A percentile compares a stretch with the other conserved stretches of the same genome.
Conservation (phyloP, 1,140 invertebrate species). For the Neoseiulus cucumeris region DNA sequence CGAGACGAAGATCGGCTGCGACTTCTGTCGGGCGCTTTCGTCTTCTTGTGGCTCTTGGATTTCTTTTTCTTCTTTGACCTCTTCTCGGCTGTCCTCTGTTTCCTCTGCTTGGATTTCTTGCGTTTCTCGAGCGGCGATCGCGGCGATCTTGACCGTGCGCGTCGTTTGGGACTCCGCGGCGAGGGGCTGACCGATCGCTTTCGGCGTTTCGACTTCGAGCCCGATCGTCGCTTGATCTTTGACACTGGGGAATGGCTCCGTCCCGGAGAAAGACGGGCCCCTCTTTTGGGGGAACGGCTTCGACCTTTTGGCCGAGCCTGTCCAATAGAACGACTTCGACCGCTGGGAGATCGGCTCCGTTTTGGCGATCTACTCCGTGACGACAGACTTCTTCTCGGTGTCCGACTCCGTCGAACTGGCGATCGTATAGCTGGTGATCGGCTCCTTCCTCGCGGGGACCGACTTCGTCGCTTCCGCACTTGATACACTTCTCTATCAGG, state of each 20-base stretch:
- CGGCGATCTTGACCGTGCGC: not conserved
- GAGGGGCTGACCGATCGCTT: not conserved
- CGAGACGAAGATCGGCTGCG: not conserved
- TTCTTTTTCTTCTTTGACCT: conserved; percentile 7
- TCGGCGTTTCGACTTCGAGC: not conserved
- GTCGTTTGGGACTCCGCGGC: not conserved
- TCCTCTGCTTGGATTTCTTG: not conserved
- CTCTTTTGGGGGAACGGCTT: no score
- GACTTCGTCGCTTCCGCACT: not conserved
- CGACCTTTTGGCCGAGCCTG: no score
- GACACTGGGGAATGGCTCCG: no score
- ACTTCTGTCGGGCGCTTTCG: not conserved
- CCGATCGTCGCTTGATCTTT: not conserved
- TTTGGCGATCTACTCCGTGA: no score
- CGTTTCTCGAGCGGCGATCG: not conserved
- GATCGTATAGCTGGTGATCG: not conserved
- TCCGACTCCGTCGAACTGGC: not conserved
- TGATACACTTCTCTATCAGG: not conserved
- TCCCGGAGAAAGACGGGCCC: no score
- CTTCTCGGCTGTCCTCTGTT: not conserved
- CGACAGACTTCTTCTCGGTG: no score
- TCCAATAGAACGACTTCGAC: no score
- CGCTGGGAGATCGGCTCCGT: no score
- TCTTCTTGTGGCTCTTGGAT: not conserved
- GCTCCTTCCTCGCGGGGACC: not conserved